A percentile compares a stretch with the other conserved stretches of the same genome.
These are phyloP conservation scores for Volucella inflata DNA, from an alignment of 2,888 invertebrate species.

Conservation along the genomic window DNA sequence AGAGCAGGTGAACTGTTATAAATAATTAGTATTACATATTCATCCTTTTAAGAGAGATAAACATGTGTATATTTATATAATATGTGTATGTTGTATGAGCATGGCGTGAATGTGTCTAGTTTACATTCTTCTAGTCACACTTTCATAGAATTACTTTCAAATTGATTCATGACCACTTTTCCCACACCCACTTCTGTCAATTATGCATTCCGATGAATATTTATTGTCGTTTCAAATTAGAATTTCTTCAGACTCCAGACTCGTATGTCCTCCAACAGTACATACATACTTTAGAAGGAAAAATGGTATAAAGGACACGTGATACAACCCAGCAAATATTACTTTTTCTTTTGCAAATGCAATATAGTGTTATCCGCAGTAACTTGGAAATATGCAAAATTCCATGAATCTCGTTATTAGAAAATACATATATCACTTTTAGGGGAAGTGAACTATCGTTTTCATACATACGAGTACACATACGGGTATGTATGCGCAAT, in stretches of 20 bases:
- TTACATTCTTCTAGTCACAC: not conserved
- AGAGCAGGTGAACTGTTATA: too few relatives aligned
- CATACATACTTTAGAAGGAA: not conserved
- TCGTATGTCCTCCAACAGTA: not conserved
- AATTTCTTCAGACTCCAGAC: constrained; percentile 43
- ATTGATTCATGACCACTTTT: constrained; percentile 63
- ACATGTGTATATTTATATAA: too few relatives aligned
- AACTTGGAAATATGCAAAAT: constrained; percentile 43
- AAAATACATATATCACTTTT: constrained; percentile 64
- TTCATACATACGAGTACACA: too few relatives aligned
- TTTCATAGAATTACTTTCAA: constrained; percentile 43
- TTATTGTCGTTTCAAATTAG: constrained; percentile 67
- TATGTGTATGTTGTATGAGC: too few relatives aligned
- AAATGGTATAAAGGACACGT: constrained; percentile 55
- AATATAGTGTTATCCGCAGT: constrained; percentile 23
- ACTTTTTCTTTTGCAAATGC: not conserved
- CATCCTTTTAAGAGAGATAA: too few relatives aligned
- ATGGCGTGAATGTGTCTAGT: not conserved
- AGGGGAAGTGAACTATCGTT: constrained; percentile 32
- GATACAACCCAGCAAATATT: constrained; percentile 51
- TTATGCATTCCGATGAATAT: constrained; percentile 74
- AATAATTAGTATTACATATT: too few relatives aligned
- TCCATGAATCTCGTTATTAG: constrained; percentile 59
- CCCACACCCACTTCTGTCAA: constrained; percentile 63
- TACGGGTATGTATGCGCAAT: too few relatives aligned